Conservation (phyloP, 2,797 vertebrate species). For the Masticophis lateralis region DNA sequence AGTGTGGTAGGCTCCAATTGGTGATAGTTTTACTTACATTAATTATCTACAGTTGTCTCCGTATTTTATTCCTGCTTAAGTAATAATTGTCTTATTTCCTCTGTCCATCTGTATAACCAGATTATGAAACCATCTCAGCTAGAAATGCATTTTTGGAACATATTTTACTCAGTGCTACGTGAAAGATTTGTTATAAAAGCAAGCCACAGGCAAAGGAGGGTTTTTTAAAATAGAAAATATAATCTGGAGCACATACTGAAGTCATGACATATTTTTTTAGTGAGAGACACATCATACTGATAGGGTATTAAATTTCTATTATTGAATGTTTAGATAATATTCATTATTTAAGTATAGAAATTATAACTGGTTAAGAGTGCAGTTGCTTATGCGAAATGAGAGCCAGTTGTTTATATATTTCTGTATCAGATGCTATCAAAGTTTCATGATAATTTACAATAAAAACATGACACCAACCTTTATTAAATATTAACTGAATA, state of each 20-base stretch:
- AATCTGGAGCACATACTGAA: neutral
- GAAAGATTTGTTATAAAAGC: neutral
- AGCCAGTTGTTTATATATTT: neutral
- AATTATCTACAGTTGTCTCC: neutral
- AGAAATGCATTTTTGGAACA: neutral
- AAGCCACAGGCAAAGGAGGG: neutral
- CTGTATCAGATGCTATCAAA: neutral
- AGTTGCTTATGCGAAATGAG: neutral
- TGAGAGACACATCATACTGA: neutral
- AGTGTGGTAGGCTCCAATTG: neutral
- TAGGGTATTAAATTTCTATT: neutral
- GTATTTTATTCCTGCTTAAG: neutral
- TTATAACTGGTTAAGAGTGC: neutral
- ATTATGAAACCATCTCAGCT: neutral
- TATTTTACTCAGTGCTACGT: neutral
- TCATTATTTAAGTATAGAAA: neutral
- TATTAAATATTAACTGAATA: neutral
- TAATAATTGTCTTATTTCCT: neutral
- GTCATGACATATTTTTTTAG: neutral
- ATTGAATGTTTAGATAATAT: neutral
- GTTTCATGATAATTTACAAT: neutral
- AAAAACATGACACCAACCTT: neutral
- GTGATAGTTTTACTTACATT: neutral
- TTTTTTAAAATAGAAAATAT: neutral
- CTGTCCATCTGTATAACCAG: neutral